Percentiles rank a stretch among this genome's conserved stretches.
phyloP scores from a whole-genome alignment of 2,797 vertebrate species.

The Loriculus beryllinus region DNA sequence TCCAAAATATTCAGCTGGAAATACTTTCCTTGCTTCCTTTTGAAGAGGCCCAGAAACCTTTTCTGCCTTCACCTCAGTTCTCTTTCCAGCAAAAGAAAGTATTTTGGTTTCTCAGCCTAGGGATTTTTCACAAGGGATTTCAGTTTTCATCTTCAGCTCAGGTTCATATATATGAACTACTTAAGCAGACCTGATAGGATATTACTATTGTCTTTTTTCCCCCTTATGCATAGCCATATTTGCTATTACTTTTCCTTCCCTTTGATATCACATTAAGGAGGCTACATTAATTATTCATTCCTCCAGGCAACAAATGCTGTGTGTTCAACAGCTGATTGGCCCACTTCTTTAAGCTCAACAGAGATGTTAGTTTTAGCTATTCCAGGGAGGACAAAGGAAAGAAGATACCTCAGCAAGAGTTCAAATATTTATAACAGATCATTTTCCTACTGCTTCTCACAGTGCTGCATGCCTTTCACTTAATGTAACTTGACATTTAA shows the following conservation, averaged over 20 bases:
- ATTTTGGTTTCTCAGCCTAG: background rate
- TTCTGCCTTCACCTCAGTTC: background rate
- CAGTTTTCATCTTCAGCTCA: background rate
- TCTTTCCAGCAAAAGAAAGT: background rate
- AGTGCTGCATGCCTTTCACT: background rate
- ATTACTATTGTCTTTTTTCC: background rate
- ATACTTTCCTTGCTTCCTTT: slow-evolving; percentile 4
- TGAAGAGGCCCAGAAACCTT: background rate
- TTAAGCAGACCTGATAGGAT: background rate
- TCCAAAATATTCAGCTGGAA: slow-evolving; percentile 51
- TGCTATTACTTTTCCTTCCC: slow-evolving; percentile 11
- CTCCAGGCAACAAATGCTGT: background rate
- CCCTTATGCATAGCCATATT: background rate
- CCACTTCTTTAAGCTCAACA: slow-evolving; percentile 2
- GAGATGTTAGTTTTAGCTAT: slow-evolving; percentile 37
- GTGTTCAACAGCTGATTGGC: slow-evolving; percentile 33
- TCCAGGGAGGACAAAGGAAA: slow-evolving; percentile 15
- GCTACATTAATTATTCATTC: slow-evolving; percentile 54
- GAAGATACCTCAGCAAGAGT: slow-evolving; percentile 2
- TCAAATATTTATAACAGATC: slow-evolving; percentile 38
- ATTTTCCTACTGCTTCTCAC: slow-evolving; percentile 6
- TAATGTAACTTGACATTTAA: background rate
- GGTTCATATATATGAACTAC: background rate
- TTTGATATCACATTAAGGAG: slow-evolving; percentile 51
- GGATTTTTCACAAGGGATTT: background rate